Conservation (phyloP, 2,113 vertebrate genomes). For the Scomber colias region DNA sequence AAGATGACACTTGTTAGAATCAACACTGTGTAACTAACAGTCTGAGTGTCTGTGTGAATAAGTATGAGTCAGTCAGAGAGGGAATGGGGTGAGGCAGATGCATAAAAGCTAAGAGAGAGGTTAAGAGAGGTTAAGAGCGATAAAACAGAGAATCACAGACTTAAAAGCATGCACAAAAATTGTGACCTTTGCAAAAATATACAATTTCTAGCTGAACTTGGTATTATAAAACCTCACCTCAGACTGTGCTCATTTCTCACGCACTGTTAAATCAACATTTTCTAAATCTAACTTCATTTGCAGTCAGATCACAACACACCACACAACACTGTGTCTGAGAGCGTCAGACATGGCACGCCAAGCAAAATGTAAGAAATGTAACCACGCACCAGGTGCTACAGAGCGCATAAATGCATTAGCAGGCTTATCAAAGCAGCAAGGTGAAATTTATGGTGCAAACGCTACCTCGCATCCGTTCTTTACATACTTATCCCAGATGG, state of each 20-base stretch:
- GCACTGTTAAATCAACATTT: background rate
- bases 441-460: constrained; percentile 42
- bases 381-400: constrained; percentile 16
- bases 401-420: constrained; percentile 28
- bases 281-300: background rate
- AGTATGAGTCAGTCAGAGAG: constrained; percentile 45
- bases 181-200: background rate
- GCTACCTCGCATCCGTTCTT: constrained; percentile 11
- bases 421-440: constrained; percentile 5
- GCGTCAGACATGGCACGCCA: background rate
- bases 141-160: too few species aligned
- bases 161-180: too few species aligned
- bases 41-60: constrained; percentile 25
- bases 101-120: constrained; percentile 6
- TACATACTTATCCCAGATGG: constrained; percentile 23
- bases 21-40: constrained; percentile 17
- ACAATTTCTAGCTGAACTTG: background rate
- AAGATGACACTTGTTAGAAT: constrained; percentile 65
- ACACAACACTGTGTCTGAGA: background rate
- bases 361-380: constrained; percentile 19
- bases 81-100: constrained; percentile 34
- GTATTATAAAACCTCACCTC: too few species aligned
- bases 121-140: background rate
- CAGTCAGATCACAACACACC: background rate
- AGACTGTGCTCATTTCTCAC: background rate